These are phyloP conservation scores for Eupithecia dodoneata DNA, from an alignment of 2,888 invertebrate species.

Conservation along the genomic window DNA sequence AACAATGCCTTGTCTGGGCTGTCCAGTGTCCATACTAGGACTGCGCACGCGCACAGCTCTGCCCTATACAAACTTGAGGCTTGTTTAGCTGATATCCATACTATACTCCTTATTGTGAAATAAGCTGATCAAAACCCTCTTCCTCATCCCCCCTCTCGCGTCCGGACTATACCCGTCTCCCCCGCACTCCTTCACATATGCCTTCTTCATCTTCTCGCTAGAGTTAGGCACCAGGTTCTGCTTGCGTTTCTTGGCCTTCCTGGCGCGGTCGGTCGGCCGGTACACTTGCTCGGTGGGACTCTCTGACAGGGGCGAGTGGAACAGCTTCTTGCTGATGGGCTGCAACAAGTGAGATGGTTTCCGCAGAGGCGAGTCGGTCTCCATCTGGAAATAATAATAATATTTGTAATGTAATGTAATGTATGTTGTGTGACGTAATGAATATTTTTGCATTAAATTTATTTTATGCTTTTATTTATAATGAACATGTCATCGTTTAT, in stretches of 20 bases:
- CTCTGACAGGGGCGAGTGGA: slow-evolving; percentile 66
- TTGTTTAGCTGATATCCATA: slow-evolving; percentile 58
- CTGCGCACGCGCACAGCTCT: background rate
- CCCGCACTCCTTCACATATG: slow-evolving; percentile 66
- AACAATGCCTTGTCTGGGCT: background rate
- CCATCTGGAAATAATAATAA: slow-evolving; percentile 59
- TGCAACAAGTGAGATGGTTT: slow-evolving; percentile 63
- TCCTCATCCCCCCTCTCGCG: slow-evolving; percentile 62
- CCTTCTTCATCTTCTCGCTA: slow-evolving; percentile 63
- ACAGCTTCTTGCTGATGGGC: slow-evolving; percentile 71
- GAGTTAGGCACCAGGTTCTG: slow-evolving; percentile 62
- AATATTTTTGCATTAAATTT: too few species aligned
- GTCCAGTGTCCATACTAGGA: background rate
- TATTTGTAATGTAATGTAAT: too few species aligned
- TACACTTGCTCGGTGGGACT: slow-evolving; percentile 49
- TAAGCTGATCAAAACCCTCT: slow-evolving; percentile 66
- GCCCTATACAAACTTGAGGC: background rate
- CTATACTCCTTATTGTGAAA: slow-evolving; percentile 73
- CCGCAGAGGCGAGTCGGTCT: slow-evolving; percentile 69
- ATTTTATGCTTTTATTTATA: too few species aligned
- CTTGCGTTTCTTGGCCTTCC: slow-evolving; percentile 64
- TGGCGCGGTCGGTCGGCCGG: slow-evolving; percentile 36
- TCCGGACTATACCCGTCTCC: slow-evolving; percentile 62
- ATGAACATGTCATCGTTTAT: too few species aligned
- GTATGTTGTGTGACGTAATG: too few species aligned